Percentiles rank a stretch among this genome's conserved stretches.
Conservation (phyloP, 2,797 vertebrate genomes). For the Glyptemys insculpta region DNA sequence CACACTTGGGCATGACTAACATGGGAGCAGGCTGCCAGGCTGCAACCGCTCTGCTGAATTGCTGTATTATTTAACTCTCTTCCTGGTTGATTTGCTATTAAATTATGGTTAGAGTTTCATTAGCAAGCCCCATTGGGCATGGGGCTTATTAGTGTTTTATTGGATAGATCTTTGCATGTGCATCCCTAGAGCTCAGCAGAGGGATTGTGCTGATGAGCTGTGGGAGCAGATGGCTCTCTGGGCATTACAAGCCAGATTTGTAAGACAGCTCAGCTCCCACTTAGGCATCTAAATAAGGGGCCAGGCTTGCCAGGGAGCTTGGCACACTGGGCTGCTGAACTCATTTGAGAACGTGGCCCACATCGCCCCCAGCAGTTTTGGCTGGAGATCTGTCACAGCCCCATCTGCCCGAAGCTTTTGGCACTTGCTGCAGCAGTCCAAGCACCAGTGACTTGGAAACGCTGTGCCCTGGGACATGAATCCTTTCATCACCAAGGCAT, state of each 20-base stretch:
- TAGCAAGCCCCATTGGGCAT: background rate
- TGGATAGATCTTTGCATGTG: background rate
- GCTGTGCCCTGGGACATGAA: background rate
- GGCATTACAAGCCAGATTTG: background rate
- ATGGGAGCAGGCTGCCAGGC: background rate
- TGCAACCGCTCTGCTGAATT: fast-evolving
- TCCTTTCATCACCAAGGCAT: background rate
- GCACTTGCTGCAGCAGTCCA: fast-evolving
- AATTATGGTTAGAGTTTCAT: background rate
- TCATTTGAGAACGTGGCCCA: background rate
- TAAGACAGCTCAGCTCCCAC: background rate
- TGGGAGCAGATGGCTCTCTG: background rate
- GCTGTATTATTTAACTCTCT: background rate
- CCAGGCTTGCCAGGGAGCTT: slow-evolving; percentile 17
- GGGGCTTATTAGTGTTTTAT: background rate
- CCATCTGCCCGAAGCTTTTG: fast-evolving
- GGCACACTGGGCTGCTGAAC: fast-evolving
- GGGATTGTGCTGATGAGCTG: background rate
- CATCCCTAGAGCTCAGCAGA: fast-evolving
- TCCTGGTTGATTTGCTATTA: background rate
- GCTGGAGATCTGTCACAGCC: background rate
- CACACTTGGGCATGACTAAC: too few relatives aligned
- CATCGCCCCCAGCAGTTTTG: background rate
- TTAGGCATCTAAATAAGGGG: fast-evolving
- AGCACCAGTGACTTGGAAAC: background rate